phyloP scores from a whole-genome alignment of 2,113 vertebrate genomes.

The Pimephales promelas region DNA sequence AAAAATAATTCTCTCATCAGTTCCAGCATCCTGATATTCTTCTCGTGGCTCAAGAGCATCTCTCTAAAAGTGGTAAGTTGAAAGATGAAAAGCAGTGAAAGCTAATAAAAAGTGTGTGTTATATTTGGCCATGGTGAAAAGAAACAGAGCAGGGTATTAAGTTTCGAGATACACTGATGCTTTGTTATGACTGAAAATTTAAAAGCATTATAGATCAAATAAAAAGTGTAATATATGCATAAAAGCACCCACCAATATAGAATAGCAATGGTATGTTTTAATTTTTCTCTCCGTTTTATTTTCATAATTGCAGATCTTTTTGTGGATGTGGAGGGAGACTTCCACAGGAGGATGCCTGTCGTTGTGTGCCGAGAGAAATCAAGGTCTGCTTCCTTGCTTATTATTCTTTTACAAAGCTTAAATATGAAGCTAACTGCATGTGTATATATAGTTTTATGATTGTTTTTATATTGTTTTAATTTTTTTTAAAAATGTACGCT shows the following conservation, averaged over 20 bases:
- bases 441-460: not conserved
- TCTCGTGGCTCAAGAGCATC: constrained; percentile 87
- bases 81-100: not conserved
- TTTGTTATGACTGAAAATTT: not conserved
- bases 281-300: not conserved
- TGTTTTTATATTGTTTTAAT: too few relatives aligned
- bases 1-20: constrained; percentile 72
- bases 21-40: constrained; percentile 95
- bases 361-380: constrained; percentile 91
- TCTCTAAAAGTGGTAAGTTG: constrained; percentile 86
- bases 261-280: not conserved
- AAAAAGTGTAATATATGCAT: not conserved
- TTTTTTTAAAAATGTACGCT: too few relatives aligned
- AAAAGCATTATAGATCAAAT: too few relatives aligned
- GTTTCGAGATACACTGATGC: not conserved
- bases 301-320: constrained; percentile 78
- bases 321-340: constrained; percentile 88
- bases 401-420: not conserved
- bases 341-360: constrained; percentile 90
- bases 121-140: not conserved
- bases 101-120: not conserved
- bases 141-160: not conserved
- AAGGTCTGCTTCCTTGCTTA: constrained; percentile 73
- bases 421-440: not conserved
- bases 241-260: not conserved